Evolutionary conservation across 2,797 vertebrate species (phyloP).

Genomic region (Sebastiscus tertius): DNA sequence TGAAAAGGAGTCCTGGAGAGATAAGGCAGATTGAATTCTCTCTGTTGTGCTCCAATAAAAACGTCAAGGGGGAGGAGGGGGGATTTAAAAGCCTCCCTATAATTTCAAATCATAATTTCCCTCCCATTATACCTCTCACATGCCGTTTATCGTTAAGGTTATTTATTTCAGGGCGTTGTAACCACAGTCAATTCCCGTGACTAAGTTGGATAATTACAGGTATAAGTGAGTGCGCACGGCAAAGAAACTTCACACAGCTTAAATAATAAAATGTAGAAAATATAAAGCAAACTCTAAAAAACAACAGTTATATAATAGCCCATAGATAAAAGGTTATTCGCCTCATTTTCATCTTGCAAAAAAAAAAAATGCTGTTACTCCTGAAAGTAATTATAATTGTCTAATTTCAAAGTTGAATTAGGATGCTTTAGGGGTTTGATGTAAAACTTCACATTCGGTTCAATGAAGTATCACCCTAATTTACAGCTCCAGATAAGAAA

Average conservation of each 20-base stretch:
- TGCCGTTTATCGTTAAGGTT: constrained; percentile 62
- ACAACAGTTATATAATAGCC: neutral
- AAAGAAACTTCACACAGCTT: constrained; percentile 15
- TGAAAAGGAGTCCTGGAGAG: constrained; percentile 84
- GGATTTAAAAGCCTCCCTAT: constrained; percentile 73
- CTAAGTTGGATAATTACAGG: constrained; percentile 74
- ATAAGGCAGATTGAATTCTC: constrained; percentile 86
- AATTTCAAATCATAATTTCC: constrained; percentile 85
- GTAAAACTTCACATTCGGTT: constrained; percentile 93
- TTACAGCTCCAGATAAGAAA: constrained; percentile 94
- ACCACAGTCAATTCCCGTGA: constrained; percentile 67
- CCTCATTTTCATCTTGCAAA: neutral
- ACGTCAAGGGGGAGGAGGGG: constrained; percentile 59
- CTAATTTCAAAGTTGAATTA: constrained; percentile 90
- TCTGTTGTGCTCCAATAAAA: constrained; percentile 83
- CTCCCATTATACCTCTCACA: constrained; percentile 73
- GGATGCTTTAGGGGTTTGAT: constrained; percentile 88
- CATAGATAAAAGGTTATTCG: neutral
- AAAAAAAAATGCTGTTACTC: constrained; percentile 47
- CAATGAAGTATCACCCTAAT: constrained; percentile 96
- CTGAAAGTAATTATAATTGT: constrained; percentile 83
- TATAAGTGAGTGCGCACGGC: neutral
- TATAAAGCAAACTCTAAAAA: constrained; percentile 3
- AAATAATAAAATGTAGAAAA: constrained; percentile 40
- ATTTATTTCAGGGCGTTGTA: constrained; percentile 70